A percentile compares a stretch with the other conserved stretches of the same genome.
Evolutionary conservation across 2,113 vertebrate genomes (phyloP).

Genomic region (Silurus asotus): DNA sequence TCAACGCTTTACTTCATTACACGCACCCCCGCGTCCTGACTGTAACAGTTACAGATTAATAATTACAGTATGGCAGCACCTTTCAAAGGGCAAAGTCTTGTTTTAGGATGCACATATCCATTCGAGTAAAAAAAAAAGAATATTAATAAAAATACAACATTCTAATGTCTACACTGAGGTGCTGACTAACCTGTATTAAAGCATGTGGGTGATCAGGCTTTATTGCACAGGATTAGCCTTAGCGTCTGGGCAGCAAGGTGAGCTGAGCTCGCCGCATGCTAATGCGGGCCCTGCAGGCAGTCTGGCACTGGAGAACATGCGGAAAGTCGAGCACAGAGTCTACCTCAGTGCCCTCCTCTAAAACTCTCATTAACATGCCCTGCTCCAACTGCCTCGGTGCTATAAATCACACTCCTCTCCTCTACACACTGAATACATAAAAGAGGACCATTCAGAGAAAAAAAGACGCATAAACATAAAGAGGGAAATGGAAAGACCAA

Average conservation of each 20-base stretch:
- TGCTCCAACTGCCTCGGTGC: conserved; percentile 34
- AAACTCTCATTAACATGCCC: conserved; percentile 54
- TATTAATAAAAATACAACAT: neutral
- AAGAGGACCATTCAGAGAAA: conserved; percentile 40
- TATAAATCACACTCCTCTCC: conserved; percentile 56
- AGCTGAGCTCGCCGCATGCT: conserved; percentile 34
- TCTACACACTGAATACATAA: conserved; percentile 47
- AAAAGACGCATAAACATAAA: neutral
- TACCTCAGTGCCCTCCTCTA: conserved; percentile 45
- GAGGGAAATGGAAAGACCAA: neutral
- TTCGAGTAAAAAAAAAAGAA: neutral
- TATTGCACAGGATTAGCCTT: conserved; percentile 26
- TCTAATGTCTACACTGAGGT: neutral
- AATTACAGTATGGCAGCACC: conserved; percentile 20
- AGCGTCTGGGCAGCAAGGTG: conserved; percentile 7
- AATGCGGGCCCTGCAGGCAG: conserved; percentile 32
- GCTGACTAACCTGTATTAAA: neutral
- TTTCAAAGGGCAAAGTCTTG: conserved; percentile 1
- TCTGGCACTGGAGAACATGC: conserved; percentile 5
- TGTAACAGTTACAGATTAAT: conserved; percentile 13
- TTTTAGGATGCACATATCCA: neutral
- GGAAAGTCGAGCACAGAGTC: conserved; percentile 44
- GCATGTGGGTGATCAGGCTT: conserved; percentile 15
- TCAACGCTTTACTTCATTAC: neutral
- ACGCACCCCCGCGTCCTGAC: neutral